These are phyloP conservation scores for Gibbula magus DNA, from an alignment of 2,888 invertebrate genomes.

Conservation along the genomic window DNA sequence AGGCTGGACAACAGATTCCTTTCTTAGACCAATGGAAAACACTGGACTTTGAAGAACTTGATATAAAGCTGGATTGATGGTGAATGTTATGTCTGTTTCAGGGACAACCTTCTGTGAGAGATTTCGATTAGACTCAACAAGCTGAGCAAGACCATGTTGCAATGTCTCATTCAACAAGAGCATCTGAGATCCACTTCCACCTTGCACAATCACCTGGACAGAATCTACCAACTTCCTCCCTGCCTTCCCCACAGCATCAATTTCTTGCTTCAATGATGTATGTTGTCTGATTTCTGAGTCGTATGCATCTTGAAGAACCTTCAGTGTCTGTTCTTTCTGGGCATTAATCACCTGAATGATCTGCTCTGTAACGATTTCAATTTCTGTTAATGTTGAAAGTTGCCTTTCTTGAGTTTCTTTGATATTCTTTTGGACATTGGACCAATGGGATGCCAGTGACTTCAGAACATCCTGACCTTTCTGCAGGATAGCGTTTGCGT, in stretches of 20 bases:
- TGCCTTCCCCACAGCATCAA: neutral
- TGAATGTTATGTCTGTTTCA: too few species aligned
- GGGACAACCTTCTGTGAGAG: too few species aligned
- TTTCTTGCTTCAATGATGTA: neutral
- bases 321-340: neutral
- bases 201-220: neutral
- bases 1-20: too few species aligned
- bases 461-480: neutral
- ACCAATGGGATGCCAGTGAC: neutral
- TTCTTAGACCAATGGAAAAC: too few species aligned
- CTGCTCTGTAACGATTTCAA: neutral
- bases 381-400: neutral
- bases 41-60: too few species aligned
- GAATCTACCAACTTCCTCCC: neutral
- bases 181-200: neutral
- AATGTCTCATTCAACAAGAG: neutral
- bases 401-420: neutral
- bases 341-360: neutral
- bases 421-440: neutral
- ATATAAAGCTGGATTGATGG: too few species aligned
- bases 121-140: too few species aligned
- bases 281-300: neutral
- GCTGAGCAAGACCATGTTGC: neutral
- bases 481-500: neutral
- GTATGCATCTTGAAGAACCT: neutral